A percentile compares a stretch with the other conserved stretches of the same genome.
These are phyloP conservation scores for Plutomurus gul DNA, from an alignment of 1,140 invertebrate genomes.

Conservation along the genomic window DNA sequence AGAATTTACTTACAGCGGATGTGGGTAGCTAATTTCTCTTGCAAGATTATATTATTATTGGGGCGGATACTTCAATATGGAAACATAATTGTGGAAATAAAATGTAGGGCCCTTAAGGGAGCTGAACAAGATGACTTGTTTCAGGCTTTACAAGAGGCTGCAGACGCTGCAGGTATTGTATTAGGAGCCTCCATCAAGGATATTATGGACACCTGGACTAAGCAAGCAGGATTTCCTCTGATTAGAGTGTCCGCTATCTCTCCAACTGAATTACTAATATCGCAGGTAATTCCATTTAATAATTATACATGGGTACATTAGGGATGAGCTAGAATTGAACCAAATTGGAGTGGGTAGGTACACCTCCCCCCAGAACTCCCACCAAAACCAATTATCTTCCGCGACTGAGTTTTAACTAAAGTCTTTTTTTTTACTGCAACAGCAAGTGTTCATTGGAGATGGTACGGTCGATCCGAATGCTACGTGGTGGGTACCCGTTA, in stretches of 20 bases:
- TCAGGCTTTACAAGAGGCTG: conserved; percentile 64
- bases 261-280: conserved; percentile 63
- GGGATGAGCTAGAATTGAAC: background rate
- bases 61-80: background rate
- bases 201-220: conserved; percentile 82
- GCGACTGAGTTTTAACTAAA: too few species aligned
- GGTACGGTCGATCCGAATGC: background rate
- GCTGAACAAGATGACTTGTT: conserved; percentile 75
- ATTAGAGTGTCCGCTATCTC: conserved; percentile 18
- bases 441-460: background rate
- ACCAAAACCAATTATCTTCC: too few species aligned
- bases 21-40: background rate
- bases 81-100: background rate
- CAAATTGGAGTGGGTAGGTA: too few species aligned
- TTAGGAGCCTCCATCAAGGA: conserved; percentile 60
- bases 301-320: conserved; percentile 70
- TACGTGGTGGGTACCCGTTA: conserved; percentile 45
- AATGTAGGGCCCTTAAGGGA: conserved; percentile 65
- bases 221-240: conserved; percentile 62
- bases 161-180: conserved; percentile 54
- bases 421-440: too few species aligned
- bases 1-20: background rate
- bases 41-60: background rate
- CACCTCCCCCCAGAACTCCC: too few species aligned
- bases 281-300: conserved; percentile 86